Percentiles rank a stretch among this genome's conserved stretches.
phyloP scores from a whole-genome alignment of 2,113 vertebrate species.

The Zosterops japonicus region DNA sequence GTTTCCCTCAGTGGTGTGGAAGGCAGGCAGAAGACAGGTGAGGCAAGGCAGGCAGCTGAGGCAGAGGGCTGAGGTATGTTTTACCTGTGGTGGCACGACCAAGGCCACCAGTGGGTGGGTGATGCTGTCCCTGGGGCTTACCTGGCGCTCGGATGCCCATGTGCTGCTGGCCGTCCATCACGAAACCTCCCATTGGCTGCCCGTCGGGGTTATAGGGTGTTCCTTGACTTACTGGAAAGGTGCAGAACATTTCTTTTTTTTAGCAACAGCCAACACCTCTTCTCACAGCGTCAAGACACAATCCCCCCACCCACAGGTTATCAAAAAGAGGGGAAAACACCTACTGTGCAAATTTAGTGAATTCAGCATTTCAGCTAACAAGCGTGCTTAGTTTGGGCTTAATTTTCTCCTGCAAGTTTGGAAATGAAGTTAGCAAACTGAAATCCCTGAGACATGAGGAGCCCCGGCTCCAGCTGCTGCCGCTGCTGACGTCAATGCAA shows the following conservation, averaged over 20 bases:
- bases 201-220: slow-evolving; percentile 98
- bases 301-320: not conserved
- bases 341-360: not conserved
- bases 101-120: not conserved
- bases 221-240: slow-evolving; percentile 98
- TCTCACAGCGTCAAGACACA: not conserved
- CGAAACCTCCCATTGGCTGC: slow-evolving; percentile 98
- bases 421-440: not conserved
- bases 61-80: slow-evolving; percentile 38
- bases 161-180: slow-evolving; percentile 99
- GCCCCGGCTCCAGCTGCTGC: slow-evolving; percentile 45
- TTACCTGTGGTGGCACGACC: slow-evolving; percentile 48
- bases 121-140: slow-evolving; percentile 65
- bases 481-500: slow-evolving; percentile 35
- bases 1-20: slow-evolving; percentile 43
- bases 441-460: not conserved
- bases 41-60: slow-evolving; percentile 72
- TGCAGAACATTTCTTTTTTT: slow-evolving; percentile 58
- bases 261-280: not conserved
- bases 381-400: not conserved
- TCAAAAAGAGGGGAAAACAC: not conserved
- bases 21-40: slow-evolving; percentile 73
- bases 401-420: not conserved
- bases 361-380: not conserved
- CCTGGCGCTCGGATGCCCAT: slow-evolving; percentile 99